Percentiles rank a stretch among this genome's conserved stretches.
Evolutionary conservation across 1,140 invertebrate species (phyloP).

Genomic region (Leptinotarsa lineolata): DNA sequence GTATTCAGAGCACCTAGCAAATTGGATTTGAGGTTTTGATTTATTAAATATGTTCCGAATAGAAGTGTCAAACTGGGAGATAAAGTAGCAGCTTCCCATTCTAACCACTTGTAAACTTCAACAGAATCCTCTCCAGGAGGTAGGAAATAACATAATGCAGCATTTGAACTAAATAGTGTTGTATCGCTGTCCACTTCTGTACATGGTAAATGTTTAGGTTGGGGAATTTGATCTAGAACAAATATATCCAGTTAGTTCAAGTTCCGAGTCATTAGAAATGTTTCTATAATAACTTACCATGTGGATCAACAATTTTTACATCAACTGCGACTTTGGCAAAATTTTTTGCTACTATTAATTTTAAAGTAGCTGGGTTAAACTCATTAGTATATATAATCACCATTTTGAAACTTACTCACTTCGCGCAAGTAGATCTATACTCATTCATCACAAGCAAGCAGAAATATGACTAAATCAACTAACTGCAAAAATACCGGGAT

Average conservation of each 20-base stretch:
- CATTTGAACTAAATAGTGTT: slow-evolving; percentile 62
- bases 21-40: slow-evolving; percentile 58
- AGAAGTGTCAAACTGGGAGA: slow-evolving; percentile 61
- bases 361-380: slow-evolving; percentile 72
- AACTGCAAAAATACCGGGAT: neutral
- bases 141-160: slow-evolving; percentile 62
- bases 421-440: too few species aligned
- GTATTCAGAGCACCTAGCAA: slow-evolving; percentile 57
- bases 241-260: neutral
- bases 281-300: slow-evolving; percentile 57
- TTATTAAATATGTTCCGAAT: slow-evolving; percentile 57
- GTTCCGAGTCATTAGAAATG: too few species aligned
- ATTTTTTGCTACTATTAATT: slow-evolving; percentile 69
- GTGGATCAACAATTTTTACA: slow-evolving; percentile 61
- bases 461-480: neutral
- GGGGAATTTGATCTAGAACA: slow-evolving; percentile 48
- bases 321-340: slow-evolving; percentile 61
- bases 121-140: slow-evolving; percentile 50
- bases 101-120: slow-evolving; percentile 68
- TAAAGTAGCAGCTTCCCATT: slow-evolving; percentile 75
- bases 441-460: too few species aligned
- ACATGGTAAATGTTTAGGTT: slow-evolving; percentile 58
- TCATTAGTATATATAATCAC: slow-evolving; percentile 65
- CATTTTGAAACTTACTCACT: slow-evolving; percentile 8
- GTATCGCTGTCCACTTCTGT: slow-evolving; percentile 58